Conservation (phyloP, 2,888 invertebrate genomes). For the Thymelicus sylvestris region DNA sequence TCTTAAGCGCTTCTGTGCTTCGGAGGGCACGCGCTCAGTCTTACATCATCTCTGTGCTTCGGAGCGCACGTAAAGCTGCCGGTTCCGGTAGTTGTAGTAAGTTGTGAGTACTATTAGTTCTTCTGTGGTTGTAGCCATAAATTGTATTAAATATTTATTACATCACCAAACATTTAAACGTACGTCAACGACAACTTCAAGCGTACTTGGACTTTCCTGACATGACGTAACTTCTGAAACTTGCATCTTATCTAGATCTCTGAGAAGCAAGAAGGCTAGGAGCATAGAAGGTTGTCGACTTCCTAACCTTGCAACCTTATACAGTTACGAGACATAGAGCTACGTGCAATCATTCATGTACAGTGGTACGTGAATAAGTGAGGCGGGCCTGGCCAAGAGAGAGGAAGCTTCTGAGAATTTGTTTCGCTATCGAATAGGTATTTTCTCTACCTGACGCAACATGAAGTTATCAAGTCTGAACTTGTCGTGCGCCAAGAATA, state of each 20-base stretch:
- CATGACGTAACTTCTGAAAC: not conserved
- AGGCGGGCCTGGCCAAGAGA: not conserved
- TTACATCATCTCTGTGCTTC: too few species aligned
- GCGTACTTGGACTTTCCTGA: not conserved
- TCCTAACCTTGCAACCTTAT: not conserved
- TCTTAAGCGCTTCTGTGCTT: too few species aligned
- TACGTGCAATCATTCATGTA: not conserved
- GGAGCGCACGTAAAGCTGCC: too few species aligned
- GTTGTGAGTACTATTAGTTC: too few species aligned
- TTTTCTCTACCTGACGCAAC: slow-evolving; percentile 13
- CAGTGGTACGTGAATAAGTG: not conserved
- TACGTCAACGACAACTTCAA: not conserved
- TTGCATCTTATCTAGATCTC: not conserved
- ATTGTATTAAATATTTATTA: too few species aligned
- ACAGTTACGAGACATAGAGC: not conserved
- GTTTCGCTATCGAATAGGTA: not conserved
- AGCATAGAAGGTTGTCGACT: not conserved
- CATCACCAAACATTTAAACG: too few species aligned
- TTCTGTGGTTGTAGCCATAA: too few species aligned
- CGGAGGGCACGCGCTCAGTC: too few species aligned
- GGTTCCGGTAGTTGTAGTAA: too few species aligned
- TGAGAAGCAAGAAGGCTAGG: not conserved
- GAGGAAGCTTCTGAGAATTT: slow-evolving; percentile 5
- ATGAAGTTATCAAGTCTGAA: not conserved
- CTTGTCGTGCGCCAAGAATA: not conserved